Conservation (phyloP, 2,888 invertebrate genomes). For the Clusia tigrina region DNA sequence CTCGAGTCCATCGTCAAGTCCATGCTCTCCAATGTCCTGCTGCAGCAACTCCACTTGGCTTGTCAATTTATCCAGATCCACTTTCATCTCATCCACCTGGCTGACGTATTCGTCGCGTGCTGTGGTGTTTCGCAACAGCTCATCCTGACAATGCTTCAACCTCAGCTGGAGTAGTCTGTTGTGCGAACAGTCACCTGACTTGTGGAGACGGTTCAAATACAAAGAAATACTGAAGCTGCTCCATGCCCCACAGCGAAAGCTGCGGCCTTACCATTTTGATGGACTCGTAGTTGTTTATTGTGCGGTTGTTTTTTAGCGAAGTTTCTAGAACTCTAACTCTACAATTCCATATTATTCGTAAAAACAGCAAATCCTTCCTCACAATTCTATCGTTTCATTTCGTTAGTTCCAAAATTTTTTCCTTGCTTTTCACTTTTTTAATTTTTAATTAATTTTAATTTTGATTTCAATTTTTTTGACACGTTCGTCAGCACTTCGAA, state of each 20-base stretch:
- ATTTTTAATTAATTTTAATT: not conserved
- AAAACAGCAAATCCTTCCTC: not conserved
- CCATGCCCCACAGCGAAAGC: no score
- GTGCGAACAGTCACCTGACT: slow-evolving; percentile 49
- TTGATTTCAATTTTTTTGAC: not conserved
- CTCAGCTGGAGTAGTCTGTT: slow-evolving; percentile 31
- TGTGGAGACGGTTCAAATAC: no score
- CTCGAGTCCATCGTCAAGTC: slow-evolving; percentile 36
- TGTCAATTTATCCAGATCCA: slow-evolving; percentile 56
- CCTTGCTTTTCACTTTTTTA: not conserved
- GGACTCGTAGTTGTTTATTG: slow-evolving; percentile 15
- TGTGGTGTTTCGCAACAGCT: slow-evolving; percentile 40
- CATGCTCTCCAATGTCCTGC: slow-evolving; percentile 36
- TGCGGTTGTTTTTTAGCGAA: slow-evolving; percentile 20
- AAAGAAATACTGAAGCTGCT: no score
- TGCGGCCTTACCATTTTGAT: slow-evolving; percentile 43
- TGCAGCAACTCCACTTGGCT: slow-evolving; percentile 55
- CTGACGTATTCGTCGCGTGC: slow-evolving; percentile 56
- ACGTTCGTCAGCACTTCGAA: not conserved
- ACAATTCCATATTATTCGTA: not conserved
- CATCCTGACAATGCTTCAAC: slow-evolving; percentile 46
- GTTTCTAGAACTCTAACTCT: not conserved
- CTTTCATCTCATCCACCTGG: slow-evolving; percentile 59
- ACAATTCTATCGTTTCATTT: no score
- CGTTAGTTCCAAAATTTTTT: no score